These are phyloP conservation scores for Cephalopholis sonnerati DNA, from an alignment of 2,113 vertebrate genomes.

Conservation along the genomic window DNA sequence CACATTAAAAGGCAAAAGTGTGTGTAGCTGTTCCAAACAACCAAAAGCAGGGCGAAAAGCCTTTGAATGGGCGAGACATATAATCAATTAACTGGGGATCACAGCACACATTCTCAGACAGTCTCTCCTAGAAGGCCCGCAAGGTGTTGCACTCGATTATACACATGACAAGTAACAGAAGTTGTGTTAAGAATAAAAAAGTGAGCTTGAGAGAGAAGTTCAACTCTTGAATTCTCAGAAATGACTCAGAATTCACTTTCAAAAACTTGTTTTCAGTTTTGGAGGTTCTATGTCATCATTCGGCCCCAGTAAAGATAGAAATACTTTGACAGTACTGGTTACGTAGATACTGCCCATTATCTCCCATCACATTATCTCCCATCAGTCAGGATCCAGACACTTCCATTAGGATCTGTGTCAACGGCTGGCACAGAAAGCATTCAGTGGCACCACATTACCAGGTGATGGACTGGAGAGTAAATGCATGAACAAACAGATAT, in stretches of 20 bases:
- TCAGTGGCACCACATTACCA: constrained; percentile 20
- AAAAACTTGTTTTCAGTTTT: background rate
- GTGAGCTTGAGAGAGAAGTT: background rate
- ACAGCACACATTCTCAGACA: background rate
- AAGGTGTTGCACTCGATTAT: background rate
- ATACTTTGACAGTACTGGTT: background rate
- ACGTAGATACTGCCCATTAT: constrained; percentile 20
- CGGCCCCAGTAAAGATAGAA: background rate
- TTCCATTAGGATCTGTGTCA: constrained; percentile 18
- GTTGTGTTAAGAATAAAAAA: background rate
- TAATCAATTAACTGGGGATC: background rate
- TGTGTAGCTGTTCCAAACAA: background rate
- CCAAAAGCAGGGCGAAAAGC: background rate
- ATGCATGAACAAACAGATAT: constrained; percentile 26
- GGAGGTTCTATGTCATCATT: background rate
- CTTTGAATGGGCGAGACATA: background rate
- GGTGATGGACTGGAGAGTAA: constrained; percentile 36
- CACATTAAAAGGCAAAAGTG: background rate
- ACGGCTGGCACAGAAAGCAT: constrained; percentile 20
- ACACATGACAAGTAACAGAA: background rate
- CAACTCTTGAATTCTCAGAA: background rate
- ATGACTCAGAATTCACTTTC: background rate
- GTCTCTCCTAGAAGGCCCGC: background rate
- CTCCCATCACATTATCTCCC: constrained; percentile 29
- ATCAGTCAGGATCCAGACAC: background rate